These are phyloP conservation scores for Erpetoichthys calabaricus DNA, from an alignment of 2,797 vertebrate genomes.

Conservation along the genomic window DNA sequence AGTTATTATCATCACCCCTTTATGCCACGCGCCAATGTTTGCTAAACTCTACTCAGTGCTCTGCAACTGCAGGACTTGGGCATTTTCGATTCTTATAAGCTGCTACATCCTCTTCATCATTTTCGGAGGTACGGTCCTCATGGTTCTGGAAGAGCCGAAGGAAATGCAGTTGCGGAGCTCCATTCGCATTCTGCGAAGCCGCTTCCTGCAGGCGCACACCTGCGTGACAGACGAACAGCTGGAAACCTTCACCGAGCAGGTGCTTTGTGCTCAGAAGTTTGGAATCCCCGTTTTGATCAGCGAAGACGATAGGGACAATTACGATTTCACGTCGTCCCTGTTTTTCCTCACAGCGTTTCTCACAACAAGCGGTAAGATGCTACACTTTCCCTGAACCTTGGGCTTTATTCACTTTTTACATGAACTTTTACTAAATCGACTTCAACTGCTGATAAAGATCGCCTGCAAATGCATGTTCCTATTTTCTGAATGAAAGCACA, in stretches of 20 bases:
- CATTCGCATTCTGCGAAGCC: slow-evolving; percentile 25
- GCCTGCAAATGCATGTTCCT: too few relatives aligned
- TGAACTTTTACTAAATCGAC: too few relatives aligned
- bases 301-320: slow-evolving; percentile 22
- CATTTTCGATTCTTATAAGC: slow-evolving; percentile 28
- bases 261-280: slow-evolving; percentile 27
- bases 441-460: too few relatives aligned
- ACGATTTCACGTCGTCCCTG: slow-evolving; percentile 51
- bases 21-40: not conserved
- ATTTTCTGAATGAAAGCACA: too few relatives aligned
- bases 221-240: slow-evolving; percentile 38
- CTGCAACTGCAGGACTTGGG: slow-evolving; percentile 11
- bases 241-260: slow-evolving; percentile 28
- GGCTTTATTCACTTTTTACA: too few relatives aligned
- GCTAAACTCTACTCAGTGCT: slow-evolving; percentile 4
- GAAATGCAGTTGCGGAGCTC: slow-evolving; percentile 28
- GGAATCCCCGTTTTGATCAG: slow-evolving; percentile 32
- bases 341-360: slow-evolving; percentile 54
- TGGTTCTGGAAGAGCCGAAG: slow-evolving; percentile 32
- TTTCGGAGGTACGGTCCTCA: slow-evolving; percentile 39
- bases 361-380: slow-evolving; percentile 53
- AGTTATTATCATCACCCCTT: not conserved
- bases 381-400: too few relatives aligned
- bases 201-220: slow-evolving; percentile 33
- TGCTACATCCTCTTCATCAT: slow-evolving; percentile 37